Base-by-base conservation (phyloP, 2,113 vertebrate genomes). In the Psittacara wagleri region DNA sequence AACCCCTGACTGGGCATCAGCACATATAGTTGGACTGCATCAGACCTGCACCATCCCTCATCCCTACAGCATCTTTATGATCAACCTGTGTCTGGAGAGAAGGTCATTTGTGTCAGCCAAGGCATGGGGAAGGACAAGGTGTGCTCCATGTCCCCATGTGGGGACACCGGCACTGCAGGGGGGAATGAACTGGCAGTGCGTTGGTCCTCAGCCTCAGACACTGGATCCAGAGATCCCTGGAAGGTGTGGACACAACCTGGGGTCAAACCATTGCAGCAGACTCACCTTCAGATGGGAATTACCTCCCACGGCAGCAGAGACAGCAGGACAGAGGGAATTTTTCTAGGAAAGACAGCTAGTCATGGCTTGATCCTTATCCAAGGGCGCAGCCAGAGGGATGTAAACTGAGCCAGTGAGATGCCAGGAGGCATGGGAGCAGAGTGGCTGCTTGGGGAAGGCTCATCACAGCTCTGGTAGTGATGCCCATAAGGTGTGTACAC, bases 131-230 rank as follows among this genome's bases (percentile, higher is more conserved):
- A 66, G 39, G 64, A 22, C 2, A 8, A 62, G 27, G 8, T 17
- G 3, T 66, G n/a, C 3, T 67, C 20, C 2, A 0, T 13, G 4
- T 51, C 11, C 18, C 28, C 24, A 3, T 15, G 25, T 2, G 1
- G 55, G 19, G 19, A 57, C 63, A 61, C 44, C 48, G n/a, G 33
- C 48, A 73, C 35, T 0, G 0, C 3, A 14, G 13, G 2, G 10
- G 8, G 6, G 4, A 28, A 43, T 33, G 31, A 81, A 49, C 14
- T 23, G 8, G 24, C 41, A 64, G 33, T 2, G 0, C 27, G 9
- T 70, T 57, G 20, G 43, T 41, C 13, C 39, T 84, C 14, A 46
- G 62, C 33, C 55, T 79, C 43, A 51, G 57, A 78, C 51, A 17
- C 13, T 31, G 39, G 51, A 59, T 57, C 20, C 61, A 61, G 35